Evolutionary conservation across 2,888 invertebrate genomes (phyloP), one percentile per base, ranked within the genome.

Genomic region (Thera britannica): DNA sequence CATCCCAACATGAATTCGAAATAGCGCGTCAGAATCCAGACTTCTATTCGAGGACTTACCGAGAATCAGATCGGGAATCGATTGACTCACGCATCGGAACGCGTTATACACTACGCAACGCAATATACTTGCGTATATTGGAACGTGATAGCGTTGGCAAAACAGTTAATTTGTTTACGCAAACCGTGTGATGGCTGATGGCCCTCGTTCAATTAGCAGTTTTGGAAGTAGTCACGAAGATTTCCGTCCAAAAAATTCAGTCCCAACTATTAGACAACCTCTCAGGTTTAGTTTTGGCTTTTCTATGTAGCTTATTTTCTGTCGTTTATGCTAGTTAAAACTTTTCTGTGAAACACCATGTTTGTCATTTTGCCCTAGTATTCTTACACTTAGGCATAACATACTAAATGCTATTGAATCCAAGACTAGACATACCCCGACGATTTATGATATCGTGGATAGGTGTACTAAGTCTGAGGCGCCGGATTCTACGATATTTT

Each of bases 51-150:
- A 67, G 61, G 65, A 72, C 61, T 61, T 72, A 70, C 70, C 41
- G 36, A 68, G 72, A 72, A 72, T 65, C 65, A 63, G 60, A 63
- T 62, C 64, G 62, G 61, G 65, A 63, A 67, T 72, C 60, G 67
- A 72, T 72, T 70, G 72, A 72, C 65, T 70, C 72, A 72, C 63
- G 67, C 65, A 63, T 65, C 38, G 69, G 72, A 70, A 70, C 67
- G 69, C 70, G 54, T 70, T 67, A 44, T 65, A 54, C 58, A 57
- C 51, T 62, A 61, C 58, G 66, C 63, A 67, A 70, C 55, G 51
- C 12, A 41, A 62, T 62, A 61, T 56, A 63, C 56, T 51, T 52
- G 59, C 52, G 56, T 58, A 67, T 63, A 67, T 56, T 48, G 51
- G 59, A 56, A 65, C 52, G 34, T 61, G 59, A 62, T 66, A 55